A percentile compares a stretch with the other conserved stretches of the same genome.
phyloP scores from a whole-genome alignment of 2,113 vertebrate species.

The Meles meles region DNA sequence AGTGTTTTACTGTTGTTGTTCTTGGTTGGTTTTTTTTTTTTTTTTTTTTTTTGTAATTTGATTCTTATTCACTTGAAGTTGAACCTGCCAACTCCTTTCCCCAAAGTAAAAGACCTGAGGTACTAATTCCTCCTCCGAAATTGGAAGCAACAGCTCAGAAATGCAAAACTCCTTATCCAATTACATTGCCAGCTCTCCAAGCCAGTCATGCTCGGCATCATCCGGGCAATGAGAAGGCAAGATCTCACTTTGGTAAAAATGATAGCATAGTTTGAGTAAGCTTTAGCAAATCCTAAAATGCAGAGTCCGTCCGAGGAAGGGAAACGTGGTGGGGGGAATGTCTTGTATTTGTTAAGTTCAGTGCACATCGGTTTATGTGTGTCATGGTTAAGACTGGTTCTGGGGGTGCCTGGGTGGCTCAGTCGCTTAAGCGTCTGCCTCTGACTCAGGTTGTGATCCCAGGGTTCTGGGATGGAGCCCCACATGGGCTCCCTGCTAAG shows the following conservation, averaged over 20 bases:
- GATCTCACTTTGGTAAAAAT: not conserved
- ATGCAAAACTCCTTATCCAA: conserved; percentile 50
- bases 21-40: not conserved
- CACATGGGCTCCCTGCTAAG: too few relatives aligned
- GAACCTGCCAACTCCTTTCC: conserved; percentile 42
- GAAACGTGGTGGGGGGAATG: not conserved
- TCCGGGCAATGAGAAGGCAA: not conserved
- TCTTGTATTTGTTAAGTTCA: not conserved
- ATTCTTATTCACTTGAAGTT: conserved; percentile 49
- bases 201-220: not conserved
- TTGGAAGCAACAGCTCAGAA: conserved; percentile 51
- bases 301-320: not conserved
- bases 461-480: too few relatives aligned
- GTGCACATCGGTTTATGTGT: not conserved
- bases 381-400: not conserved
- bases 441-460: too few relatives aligned
- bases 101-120: conserved; percentile 53
- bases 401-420: not conserved
- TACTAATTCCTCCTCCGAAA: conserved; percentile 54
- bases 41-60: conserved; percentile 46
- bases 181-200: not conserved
- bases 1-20: conserved; percentile 16
- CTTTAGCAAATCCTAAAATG: conserved; percentile 12
- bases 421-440: too few relatives aligned
- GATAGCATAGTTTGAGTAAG: not conserved